These are phyloP conservation scores for Melangyna quadrimaculata DNA, from an alignment of 2,888 invertebrate species.

Conservation along the genomic window DNA sequence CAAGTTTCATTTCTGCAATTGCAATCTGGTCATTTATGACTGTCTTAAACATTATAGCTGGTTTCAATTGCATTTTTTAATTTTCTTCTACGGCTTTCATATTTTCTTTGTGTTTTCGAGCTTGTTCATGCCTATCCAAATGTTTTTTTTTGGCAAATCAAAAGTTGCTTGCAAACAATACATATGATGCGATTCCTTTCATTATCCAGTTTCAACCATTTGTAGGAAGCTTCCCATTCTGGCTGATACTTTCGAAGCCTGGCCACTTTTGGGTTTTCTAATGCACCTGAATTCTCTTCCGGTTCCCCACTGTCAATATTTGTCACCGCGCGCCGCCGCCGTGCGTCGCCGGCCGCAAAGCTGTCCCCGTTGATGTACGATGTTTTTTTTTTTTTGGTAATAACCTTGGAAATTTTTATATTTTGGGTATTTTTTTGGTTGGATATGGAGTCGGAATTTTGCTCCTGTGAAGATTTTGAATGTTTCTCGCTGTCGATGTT, in stretches of 20 bases:
- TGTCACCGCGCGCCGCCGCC: too few relatives aligned
- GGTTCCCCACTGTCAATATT: too few relatives aligned
- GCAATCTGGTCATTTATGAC: neutral
- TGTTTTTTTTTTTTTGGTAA: too few relatives aligned
- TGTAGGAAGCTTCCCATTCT: neutral
- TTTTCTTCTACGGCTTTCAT: neutral
- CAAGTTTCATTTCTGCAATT: neutral
- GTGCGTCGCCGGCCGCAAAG: too few relatives aligned
- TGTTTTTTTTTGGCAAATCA: neutral
- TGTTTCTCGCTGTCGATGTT: too few relatives aligned
- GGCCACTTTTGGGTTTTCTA: neutral
- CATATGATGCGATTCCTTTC: neutral
- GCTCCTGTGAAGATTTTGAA: too few relatives aligned
- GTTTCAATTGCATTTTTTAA: neutral
- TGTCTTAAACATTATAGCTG: neutral
- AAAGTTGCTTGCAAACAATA: neutral
- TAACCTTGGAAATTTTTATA: too few relatives aligned
- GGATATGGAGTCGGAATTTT: too few relatives aligned
- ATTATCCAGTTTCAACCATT: neutral
- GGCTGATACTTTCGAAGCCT: neutral
- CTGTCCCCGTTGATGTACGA: too few relatives aligned
- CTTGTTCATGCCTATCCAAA: neutral
- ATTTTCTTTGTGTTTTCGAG: neutral
- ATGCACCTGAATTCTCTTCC: too few relatives aligned
- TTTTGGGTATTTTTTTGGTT: too few relatives aligned